A percentile compares a stretch with the other conserved stretches of the same genome.
phyloP scores from a whole-genome alignment of 2,113 vertebrate genomes.

The Phoxinus phoxinus region DNA sequence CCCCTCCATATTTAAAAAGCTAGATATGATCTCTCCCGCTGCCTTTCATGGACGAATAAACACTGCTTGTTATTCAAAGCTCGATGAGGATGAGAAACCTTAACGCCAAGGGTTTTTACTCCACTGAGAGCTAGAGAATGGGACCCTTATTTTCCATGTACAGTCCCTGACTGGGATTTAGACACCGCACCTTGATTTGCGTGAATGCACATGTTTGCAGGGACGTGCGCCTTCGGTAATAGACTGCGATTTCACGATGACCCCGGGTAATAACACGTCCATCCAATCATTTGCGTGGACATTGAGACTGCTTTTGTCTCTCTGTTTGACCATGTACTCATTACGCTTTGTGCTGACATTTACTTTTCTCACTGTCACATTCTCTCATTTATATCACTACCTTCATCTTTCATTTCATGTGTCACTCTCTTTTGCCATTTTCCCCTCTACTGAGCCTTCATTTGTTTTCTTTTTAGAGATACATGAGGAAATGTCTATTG shows the following conservation, averaged over 20 bases:
- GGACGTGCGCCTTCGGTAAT: slow-evolving; percentile 43
- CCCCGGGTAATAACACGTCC: slow-evolving; percentile 62
- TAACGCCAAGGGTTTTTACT: slow-evolving; percentile 17
- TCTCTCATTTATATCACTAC: background rate
- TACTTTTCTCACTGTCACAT: background rate
- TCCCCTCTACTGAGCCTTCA: background rate
- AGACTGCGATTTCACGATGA: slow-evolving; percentile 57
- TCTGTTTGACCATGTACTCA: slow-evolving; percentile 51
- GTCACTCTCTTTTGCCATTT: background rate
- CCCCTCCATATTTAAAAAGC: slow-evolving; percentile 35
- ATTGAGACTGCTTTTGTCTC: slow-evolving; percentile 54
- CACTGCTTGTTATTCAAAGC: slow-evolving; percentile 55
- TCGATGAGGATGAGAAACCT: slow-evolving; percentile 14
- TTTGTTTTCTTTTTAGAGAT: background rate
- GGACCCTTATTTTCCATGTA: slow-evolving; percentile 25
- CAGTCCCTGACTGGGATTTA: slow-evolving; percentile 47
- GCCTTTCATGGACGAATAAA: slow-evolving; percentile 46
- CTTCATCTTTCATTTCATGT: background rate
- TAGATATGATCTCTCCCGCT: slow-evolving; percentile 59
- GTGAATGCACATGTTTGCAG: slow-evolving; percentile 40
- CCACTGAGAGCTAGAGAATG: background rate
- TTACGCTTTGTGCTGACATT: slow-evolving; percentile 13
- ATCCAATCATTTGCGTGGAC: slow-evolving; percentile 50
- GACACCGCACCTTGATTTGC: slow-evolving; percentile 24
- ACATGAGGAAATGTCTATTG: background rate